Base-by-base conservation (phyloP, 2,888 invertebrate species). In the Cremastinae sp. region DNA sequence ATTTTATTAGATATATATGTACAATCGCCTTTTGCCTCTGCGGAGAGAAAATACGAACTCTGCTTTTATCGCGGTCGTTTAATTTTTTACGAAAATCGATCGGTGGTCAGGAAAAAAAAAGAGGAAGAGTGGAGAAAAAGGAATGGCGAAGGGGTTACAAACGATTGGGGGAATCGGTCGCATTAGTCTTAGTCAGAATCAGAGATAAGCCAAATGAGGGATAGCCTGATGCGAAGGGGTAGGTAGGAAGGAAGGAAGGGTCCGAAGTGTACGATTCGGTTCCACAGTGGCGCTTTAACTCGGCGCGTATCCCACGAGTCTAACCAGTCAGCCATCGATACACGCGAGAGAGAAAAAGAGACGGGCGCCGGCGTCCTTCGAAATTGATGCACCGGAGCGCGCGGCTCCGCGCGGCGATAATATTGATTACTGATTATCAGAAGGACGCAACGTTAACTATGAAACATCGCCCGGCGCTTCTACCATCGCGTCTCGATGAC, bases 151-250 rank as follows among this genome's bases (percentile, higher is more conserved):
- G 82, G 80, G 80, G 85, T 85, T 87, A 86, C 86, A 85, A 87
- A 87, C 85, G 87, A 87, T 85, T 84, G 79, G 75, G 83, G 82
- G 84, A 85, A 87, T 86, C 86, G 83, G 70, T 78, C 74, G 83
- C 86, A 87, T 87, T 86, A 86, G 85, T 86, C 86, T 86, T 81
- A 83, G 86, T 86, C 86, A 85, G 86, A 86, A 85, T 85, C 85
- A 86, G 86, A 86, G 86, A 86, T 86, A 86, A 86, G 82, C 86
- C 83, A 84, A 84, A 85, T 85, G 86, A 85, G 83, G 82, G 82
- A 85, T 84, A 79, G 81, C 68, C 70, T 22, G 59, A 65, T 53
- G n/a, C n/a, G 78, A 20, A 66, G 58, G 43, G 78, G 54, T 22
- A 66, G 56, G 61, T n/a, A n/a, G n/a, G n/a, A n/a, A 51, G 8